Evolutionary conservation across 2,113 vertebrate genomes (phyloP).

Genomic region (Gopherus evgoodei): DNA sequence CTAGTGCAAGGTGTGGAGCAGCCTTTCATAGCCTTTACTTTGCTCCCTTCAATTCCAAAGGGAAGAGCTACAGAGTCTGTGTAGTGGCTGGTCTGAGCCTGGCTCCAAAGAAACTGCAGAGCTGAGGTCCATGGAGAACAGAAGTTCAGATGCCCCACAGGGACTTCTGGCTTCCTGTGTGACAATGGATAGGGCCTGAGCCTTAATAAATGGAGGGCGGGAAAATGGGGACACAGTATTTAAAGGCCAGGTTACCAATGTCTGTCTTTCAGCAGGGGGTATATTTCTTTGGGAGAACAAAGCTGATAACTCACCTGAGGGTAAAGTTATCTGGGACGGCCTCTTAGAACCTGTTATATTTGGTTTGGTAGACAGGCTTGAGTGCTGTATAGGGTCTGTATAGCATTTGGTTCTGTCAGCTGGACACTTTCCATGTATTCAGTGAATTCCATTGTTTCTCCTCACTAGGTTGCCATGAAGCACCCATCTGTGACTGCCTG

Average conservation of each 20-base stretch:
- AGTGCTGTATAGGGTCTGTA: neutral
- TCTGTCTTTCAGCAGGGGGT: neutral
- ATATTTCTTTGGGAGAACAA: neutral
- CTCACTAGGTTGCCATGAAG: conserved; percentile 85
- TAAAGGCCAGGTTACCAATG: neutral
- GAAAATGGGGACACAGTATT: neutral
- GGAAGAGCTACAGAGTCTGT: neutral
- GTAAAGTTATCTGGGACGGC: neutral
- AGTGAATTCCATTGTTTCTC: neutral
- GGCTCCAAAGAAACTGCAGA: neutral
- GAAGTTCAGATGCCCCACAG: neutral
- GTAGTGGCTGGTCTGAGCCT: neutral
- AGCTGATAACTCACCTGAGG: neutral
- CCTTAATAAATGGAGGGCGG: neutral
- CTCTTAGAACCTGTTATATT: neutral
- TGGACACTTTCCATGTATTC: neutral
- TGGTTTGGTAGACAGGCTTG: neutral
- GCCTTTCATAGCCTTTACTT: neutral
- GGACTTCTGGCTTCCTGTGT: neutral
- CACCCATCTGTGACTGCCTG: conserved; percentile 87
- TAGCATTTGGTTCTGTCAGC: neutral
- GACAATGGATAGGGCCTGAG: neutral
- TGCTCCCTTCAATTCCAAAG: neutral
- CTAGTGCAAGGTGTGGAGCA: neutral
- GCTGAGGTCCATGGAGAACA: neutral